Percentiles rank a stretch among this genome's conserved stretches.
phyloP scores from a whole-genome alignment of 2,797 vertebrate genomes.

The Propithecus deckenii region DNA sequence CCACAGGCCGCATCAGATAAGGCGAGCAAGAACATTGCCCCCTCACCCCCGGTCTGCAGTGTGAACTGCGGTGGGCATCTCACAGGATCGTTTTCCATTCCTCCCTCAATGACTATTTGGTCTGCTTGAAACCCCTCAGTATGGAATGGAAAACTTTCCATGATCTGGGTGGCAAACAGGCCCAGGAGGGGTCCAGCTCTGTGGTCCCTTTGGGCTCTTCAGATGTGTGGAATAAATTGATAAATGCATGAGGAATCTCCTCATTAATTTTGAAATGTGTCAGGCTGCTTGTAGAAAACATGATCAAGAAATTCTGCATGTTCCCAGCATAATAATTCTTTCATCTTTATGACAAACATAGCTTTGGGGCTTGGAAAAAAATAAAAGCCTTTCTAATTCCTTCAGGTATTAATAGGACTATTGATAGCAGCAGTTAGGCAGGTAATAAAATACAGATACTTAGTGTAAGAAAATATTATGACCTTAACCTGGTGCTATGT shows the following conservation, averaged over 20 bases:
- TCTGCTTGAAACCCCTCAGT: background rate
- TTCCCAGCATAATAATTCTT: background rate
- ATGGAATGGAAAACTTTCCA: background rate
- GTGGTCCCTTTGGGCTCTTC: background rate
- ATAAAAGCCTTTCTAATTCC: background rate
- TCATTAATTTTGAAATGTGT: background rate
- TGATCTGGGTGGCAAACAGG: background rate
- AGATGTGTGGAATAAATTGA: background rate
- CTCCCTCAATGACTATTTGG: background rate
- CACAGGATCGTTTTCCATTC: background rate
- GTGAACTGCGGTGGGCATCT: background rate
- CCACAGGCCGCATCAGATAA: background rate
- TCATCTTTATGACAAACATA: background rate
- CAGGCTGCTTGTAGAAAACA: background rate
- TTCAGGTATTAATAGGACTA: background rate
- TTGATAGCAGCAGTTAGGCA: background rate
- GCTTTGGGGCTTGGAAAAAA: background rate
- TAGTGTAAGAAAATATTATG: background rate
- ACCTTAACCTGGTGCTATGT: constrained; percentile 24
- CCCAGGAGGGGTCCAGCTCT: background rate
- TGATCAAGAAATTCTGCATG: background rate
- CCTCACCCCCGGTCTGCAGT: background rate
- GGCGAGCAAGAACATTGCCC: background rate
- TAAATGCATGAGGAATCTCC: background rate
- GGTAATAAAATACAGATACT: constrained; percentile 18